Base-by-base conservation (phyloP, 2,113 vertebrate species). In the Narcine bancroftii region DNA sequence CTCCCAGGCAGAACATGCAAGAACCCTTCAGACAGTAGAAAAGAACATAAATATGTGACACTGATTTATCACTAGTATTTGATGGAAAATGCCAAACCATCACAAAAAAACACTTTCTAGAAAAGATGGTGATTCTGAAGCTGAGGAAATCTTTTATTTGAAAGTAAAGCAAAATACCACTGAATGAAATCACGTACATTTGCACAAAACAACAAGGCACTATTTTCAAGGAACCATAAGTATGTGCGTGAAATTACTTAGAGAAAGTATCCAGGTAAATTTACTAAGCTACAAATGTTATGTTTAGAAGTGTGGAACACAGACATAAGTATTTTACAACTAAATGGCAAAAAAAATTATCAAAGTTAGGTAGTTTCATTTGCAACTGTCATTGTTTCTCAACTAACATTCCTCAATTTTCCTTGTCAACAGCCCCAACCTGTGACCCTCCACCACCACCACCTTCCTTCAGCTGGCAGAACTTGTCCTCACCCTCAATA, bases 121-220 rank as follows among this genome's bases (percentile, higher is more conserved):
- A 91, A 91, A 91, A 91, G 89, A 71, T 47, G 65, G 69, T 91
- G 63, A 60, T 87, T 36, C 39, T 47, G 89, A 71, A 47, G 65
- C 33, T 47, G 89, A 45, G 26, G 42, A 69, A 29, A 69, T 91
- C 63, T 69, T 42, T 69, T 39, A 91, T 65, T 65, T 65, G 33
- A 26, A 66, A 91, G 42, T 91, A 65, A 91, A 39, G 65, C 65
- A 91, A 66, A 26, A 29, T 91, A 71, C 89, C 10, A 69, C 4
- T 69, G 89, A 91, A 91, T 45, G 36, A 91, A 69, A 71, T 91
- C 65, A 69, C 10, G 0, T 65, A 71, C 56, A 50, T 10, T 87
- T 60, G 81, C 60, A 53, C 81, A 87, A 87, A 91, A 39, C 63
- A 91, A 69, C 63, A 91, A 47, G 65, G 89, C 89, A 91, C 89